Conservation (phyloP, 2,888 invertebrate species). For the Yponomeuta evonymella region DNA sequence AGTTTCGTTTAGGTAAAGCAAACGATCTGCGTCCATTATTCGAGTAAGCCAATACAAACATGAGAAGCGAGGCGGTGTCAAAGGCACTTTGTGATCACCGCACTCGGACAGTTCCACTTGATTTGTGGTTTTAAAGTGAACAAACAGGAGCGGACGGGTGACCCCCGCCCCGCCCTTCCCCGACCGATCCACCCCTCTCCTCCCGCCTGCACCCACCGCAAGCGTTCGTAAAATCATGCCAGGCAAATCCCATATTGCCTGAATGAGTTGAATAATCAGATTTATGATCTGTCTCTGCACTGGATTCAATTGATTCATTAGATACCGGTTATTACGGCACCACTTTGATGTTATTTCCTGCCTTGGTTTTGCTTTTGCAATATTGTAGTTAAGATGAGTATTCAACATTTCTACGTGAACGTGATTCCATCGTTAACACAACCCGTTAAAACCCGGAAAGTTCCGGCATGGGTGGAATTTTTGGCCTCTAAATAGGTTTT, state of each 20-base stretch:
- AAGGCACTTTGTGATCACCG: conserved; percentile 30
- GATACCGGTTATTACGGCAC: background rate
- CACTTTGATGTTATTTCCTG: background rate
- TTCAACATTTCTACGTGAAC: too few relatives aligned
- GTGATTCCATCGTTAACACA: too few relatives aligned
- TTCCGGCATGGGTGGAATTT: too few relatives aligned
- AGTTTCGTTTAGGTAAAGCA: too few relatives aligned
- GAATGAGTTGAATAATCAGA: background rate
- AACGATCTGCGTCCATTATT: background rate
- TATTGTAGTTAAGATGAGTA: background rate
- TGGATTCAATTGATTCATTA: background rate
- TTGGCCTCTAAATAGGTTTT: too few relatives aligned
- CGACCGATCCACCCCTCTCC: background rate
- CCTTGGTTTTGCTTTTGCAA: background rate
- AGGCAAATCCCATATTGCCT: background rate
- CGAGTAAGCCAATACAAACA: background rate
- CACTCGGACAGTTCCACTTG: conserved; percentile 37
- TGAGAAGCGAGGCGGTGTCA: conserved; percentile 25
- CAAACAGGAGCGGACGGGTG: conserved; percentile 34
- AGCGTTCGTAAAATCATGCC: background rate
- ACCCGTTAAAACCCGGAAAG: too few relatives aligned
- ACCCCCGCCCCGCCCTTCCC: conserved; percentile 16
- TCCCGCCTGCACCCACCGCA: background rate
- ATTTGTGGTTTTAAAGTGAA: conserved; percentile 46
- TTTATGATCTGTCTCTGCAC: background rate